Conservation (phyloP, 2,888 invertebrate genomes). For the Rhingia campestris region DNA sequence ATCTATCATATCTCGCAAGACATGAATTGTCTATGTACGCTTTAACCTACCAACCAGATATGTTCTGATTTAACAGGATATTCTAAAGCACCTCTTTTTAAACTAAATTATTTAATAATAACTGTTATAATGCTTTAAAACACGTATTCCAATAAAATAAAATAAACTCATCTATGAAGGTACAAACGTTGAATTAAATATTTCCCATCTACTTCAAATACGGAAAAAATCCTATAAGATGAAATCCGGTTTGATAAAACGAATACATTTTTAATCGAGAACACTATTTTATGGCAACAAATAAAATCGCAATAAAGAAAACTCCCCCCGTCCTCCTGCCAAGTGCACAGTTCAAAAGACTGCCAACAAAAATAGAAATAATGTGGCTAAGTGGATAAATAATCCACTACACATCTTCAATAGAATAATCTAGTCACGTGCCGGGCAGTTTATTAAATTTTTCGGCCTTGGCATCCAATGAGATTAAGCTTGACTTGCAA, state of each 20-base stretch:
- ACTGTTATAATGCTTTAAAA: no score
- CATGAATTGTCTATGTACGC: no score
- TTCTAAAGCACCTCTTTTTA: no score
- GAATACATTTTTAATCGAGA: not conserved
- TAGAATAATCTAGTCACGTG: constrained; percentile 72
- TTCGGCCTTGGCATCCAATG: constrained; percentile 70
- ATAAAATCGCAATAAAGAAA: constrained; percentile 25
- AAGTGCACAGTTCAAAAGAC: not conserved
- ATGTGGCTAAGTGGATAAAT: constrained; percentile 25
- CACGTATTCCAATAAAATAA: no score
- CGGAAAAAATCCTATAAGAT: not conserved
- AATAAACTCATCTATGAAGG: no score
- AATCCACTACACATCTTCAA: constrained; percentile 45
- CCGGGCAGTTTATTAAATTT: constrained; percentile 62
- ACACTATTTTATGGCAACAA: constrained; percentile 8
- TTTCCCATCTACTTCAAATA: no score
- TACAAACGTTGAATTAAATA: no score
- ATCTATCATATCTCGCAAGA: no score
- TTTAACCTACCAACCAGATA: no score
- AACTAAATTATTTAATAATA: no score
- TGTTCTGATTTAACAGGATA: no score
- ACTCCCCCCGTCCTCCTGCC: constrained; percentile 19
- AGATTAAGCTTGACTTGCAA: constrained; percentile 44
- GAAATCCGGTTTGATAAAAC: constrained; percentile 24
- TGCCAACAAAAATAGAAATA: constrained; percentile 15